Evolutionary conservation across 2,888 invertebrate genomes (phyloP).

Genomic region (Chromoteleia sp.): DNA sequence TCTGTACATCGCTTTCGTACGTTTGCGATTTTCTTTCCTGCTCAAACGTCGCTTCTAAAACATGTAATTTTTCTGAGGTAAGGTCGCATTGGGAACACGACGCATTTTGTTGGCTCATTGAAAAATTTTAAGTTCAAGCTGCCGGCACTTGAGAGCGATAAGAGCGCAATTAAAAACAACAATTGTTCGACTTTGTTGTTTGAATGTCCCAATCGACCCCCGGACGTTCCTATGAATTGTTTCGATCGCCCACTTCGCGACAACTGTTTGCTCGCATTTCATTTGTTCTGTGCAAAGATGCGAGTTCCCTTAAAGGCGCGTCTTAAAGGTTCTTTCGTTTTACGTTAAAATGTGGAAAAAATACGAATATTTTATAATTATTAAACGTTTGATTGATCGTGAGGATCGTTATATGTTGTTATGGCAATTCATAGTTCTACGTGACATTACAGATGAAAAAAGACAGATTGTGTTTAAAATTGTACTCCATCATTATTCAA

Average conservation of each 20-base stretch:
- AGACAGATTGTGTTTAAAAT: slow-evolving; percentile 22
- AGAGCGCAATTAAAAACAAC: slow-evolving; percentile 17
- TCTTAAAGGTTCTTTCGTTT: slow-evolving; percentile 31
- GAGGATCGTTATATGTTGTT: slow-evolving; percentile 53
- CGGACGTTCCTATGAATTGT: slow-evolving; percentile 61
- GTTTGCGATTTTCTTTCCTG: slow-evolving; percentile 68
- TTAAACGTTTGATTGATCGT: slow-evolving; percentile 32
- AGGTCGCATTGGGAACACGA: slow-evolving; percentile 49
- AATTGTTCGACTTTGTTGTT: slow-evolving; percentile 9
- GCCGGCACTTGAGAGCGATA: slow-evolving; percentile 5
- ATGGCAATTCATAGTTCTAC: slow-evolving; percentile 54
- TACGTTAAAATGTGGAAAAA: background rate
- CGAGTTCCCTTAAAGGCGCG: slow-evolving; percentile 8
- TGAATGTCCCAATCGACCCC: slow-evolving; percentile 35
- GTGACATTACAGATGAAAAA: slow-evolving; percentile 48
- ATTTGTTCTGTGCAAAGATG: slow-evolving; percentile 28
- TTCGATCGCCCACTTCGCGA: slow-evolving; percentile 45
- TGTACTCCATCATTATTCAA: slow-evolving; percentile 7
- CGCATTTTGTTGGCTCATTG: slow-evolving; percentile 35
- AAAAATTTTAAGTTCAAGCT: slow-evolving; percentile 24
- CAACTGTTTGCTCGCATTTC: slow-evolving; percentile 43
- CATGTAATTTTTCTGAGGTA: slow-evolving; percentile 62
- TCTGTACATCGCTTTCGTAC: slow-evolving; percentile 35
- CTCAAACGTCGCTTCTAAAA: slow-evolving; percentile 70
- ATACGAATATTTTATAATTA: slow-evolving; percentile 47